Conservation (phyloP, 2,113 vertebrate species). For the Delphinapterus leucas region DNA sequence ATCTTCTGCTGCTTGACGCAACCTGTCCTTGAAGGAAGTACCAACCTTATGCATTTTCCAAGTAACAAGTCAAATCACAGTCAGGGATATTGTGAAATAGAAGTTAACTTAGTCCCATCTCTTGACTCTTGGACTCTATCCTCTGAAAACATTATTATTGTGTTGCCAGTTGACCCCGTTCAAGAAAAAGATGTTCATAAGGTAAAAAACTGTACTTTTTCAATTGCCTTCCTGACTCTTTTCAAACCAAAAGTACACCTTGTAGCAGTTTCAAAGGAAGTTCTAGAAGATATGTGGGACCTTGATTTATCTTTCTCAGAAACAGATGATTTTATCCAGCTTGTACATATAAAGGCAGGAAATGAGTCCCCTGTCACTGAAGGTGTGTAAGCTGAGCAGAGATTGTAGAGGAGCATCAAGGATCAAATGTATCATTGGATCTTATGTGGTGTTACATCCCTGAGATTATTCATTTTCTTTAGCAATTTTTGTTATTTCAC, state of each 20-base stretch:
- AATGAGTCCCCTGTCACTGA: neutral
- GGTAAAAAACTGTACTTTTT: conserved; percentile 87
- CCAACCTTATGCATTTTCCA: neutral
- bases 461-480: neutral
- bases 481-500: neutral
- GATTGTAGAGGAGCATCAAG: neutral
- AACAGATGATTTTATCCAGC: conserved; percentile 83
- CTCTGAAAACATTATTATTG: conserved; percentile 25
- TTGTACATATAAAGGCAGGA: conserved; percentile 30
- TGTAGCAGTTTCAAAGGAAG: conserved; percentile 86
- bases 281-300: conserved; percentile 85
- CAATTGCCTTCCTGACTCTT: conserved; percentile 82
- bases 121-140: conserved; percentile 40
- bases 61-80: neutral
- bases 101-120: neutral
- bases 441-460: neutral
- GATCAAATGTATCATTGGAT: neutral
- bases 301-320: conserved; percentile 80
- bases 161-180: conserved; percentile 82
- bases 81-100: neutral
- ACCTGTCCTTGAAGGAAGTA: neutral
- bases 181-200: conserved; percentile 82
- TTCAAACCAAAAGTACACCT: conserved; percentile 84
- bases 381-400: neutral
- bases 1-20: neutral